These are phyloP conservation scores for Charanyca ferruginea DNA, from an alignment of 2,888 invertebrate genomes.

Conservation along the genomic window DNA sequence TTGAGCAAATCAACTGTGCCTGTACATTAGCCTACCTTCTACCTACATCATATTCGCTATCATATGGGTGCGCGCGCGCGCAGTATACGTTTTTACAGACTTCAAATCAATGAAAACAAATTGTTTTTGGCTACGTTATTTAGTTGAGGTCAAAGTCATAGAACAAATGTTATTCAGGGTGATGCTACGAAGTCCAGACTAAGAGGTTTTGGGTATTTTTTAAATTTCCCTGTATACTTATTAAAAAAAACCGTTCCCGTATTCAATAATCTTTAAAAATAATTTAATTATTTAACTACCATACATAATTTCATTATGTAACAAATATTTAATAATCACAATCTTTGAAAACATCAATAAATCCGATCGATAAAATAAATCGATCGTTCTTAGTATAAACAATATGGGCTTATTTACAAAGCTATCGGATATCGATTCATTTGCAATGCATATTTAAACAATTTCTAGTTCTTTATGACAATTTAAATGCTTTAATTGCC, in stretches of 20 bases:
- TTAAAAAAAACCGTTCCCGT: slow-evolving; percentile 25
- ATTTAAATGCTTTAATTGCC: slow-evolving; percentile 36
- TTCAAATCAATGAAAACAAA: too few relatives aligned
- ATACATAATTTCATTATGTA: slow-evolving; percentile 4
- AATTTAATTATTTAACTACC: slow-evolving; percentile 29
- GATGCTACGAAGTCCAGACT: too few relatives aligned
- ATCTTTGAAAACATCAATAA: slow-evolving; percentile 53
- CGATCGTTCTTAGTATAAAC: slow-evolving; percentile 49
- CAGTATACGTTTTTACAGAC: too few relatives aligned
- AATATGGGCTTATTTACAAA: slow-evolving; percentile 46
- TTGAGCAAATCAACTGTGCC: too few relatives aligned
- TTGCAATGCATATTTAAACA: slow-evolving; percentile 52
- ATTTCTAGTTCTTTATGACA: slow-evolving; percentile 49
- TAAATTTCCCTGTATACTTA: too few relatives aligned
- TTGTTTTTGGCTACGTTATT: too few relatives aligned
- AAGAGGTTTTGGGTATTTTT: too few relatives aligned
- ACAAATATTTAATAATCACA: slow-evolving; percentile 39
- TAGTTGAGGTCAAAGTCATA: too few relatives aligned
- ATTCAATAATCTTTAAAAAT: slow-evolving; percentile 30
- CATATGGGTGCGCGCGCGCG: too few relatives aligned
- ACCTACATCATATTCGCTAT: too few relatives aligned
- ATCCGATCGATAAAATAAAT: slow-evolving; percentile 49
- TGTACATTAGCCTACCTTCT: too few relatives aligned
- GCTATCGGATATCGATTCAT: slow-evolving; percentile 45
- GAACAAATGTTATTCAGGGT: too few relatives aligned